Percentiles rank a stretch among this genome's conserved stretches.
These are phyloP conservation scores for Cordylochernes scorpioides DNA, from an alignment of 2,888 invertebrate genomes.

Conservation along the genomic window DNA sequence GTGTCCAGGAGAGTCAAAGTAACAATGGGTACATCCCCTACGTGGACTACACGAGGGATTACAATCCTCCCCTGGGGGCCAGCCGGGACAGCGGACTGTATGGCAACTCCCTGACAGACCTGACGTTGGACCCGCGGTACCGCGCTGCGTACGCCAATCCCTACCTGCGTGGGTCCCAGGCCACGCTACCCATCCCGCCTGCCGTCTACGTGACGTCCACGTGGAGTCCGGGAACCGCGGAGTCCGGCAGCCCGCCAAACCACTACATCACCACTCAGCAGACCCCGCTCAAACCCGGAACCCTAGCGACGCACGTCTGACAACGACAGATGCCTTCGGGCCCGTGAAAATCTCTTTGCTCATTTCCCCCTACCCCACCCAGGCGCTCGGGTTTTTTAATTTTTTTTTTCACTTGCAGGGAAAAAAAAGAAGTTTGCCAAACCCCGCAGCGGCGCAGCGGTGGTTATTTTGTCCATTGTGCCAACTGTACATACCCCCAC, in stretches of 20 bases:
- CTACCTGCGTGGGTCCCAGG: constrained; percentile 40
- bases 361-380: no score
- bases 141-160: constrained; percentile 64
- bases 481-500: no score
- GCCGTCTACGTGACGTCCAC: constrained; percentile 11
- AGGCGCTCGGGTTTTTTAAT: no score
- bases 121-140: constrained; percentile 46
- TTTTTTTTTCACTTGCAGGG: no score
- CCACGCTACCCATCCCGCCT: constrained; percentile 19
- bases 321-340: no score
- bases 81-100: constrained; percentile 16
- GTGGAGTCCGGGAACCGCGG: constrained; percentile 6
- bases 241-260: constrained; percentile 2
- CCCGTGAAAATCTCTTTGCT: no score
- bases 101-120: constrained; percentile 9
- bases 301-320: constrained; percentile 12
- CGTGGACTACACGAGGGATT: constrained; percentile 62
- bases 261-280: constrained; percentile 11
- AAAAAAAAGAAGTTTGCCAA: no score
- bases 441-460: no score
- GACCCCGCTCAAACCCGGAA: constrained; percentile 10
- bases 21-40: constrained; percentile 64
- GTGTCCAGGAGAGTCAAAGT: constrained; percentile 29
- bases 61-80: constrained; percentile 42
- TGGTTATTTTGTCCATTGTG: no score